Evolutionary conservation across 2,113 vertebrate genomes (phyloP).

Genomic region (Leucopsar rothschildi): DNA sequence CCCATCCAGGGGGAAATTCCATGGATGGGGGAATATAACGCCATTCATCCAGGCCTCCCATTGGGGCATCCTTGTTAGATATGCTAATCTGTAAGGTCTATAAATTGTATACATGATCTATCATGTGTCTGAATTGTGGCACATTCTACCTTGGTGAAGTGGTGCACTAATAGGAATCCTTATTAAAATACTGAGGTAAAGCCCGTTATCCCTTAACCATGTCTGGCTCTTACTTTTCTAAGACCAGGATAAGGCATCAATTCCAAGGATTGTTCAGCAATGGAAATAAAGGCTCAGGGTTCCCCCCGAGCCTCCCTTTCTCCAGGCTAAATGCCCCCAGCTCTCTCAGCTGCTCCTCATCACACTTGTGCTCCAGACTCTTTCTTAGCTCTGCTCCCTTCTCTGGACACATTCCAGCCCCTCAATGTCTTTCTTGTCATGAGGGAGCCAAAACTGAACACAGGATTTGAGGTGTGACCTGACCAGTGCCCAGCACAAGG

Average conservation of each 20-base stretch:
- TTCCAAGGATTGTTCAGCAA: background rate
- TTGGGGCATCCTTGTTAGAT: background rate
- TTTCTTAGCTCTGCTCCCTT: background rate
- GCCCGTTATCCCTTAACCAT: background rate
- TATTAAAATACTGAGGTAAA: background rate
- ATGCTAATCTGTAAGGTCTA: background rate
- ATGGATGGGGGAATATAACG: background rate
- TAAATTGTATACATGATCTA: background rate
- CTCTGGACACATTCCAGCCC: background rate
- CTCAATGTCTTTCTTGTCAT: background rate
- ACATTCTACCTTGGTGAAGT: accelerated
- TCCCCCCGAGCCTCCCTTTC: background rate
- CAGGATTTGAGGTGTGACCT: background rate
- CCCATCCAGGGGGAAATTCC: background rate
- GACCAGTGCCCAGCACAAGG: background rate
- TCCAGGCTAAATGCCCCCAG: background rate
- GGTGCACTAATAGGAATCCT: background rate
- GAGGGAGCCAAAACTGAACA: background rate
- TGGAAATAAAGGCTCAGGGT: background rate
- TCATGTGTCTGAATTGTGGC: accelerated
- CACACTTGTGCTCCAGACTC: background rate
- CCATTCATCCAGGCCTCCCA: background rate
- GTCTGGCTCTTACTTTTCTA: background rate
- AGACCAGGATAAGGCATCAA: background rate
- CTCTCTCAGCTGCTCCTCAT: background rate